Conservation (phyloP, 2,797 vertebrate species). For the Aythya fuligula region DNA sequence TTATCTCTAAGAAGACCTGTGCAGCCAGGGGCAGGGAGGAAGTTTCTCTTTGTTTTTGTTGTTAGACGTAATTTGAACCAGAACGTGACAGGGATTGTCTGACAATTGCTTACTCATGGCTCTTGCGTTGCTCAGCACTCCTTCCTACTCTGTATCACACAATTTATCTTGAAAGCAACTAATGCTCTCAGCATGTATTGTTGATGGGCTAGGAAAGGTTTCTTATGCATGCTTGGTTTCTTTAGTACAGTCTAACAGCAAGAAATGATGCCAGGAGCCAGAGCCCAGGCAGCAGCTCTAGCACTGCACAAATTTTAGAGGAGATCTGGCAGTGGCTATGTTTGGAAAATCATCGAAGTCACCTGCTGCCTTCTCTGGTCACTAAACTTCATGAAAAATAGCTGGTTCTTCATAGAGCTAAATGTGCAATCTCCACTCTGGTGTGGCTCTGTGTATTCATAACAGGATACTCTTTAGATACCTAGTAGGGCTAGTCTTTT, state of each 20-base stretch:
- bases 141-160: background rate
- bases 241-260: background rate
- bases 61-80: background rate
- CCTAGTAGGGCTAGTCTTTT: rapidly evolving
- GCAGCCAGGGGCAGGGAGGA: background rate
- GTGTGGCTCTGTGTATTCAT: background rate
- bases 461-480: background rate
- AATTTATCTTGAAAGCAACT: background rate
- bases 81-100: background rate
- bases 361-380: background rate
- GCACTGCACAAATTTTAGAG: background rate
- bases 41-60: background rate
- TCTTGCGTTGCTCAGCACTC: slow-evolving; percentile 7
- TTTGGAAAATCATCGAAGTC: background rate
- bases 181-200: background rate
- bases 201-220: background rate
- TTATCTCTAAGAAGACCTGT: background rate
- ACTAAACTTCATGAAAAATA: background rate
- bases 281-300: background rate
- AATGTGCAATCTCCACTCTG: background rate
- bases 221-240: background rate
- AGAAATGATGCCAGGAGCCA: background rate
- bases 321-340: background rate
- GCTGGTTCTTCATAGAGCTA: background rate
- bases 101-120: background rate